These are phyloP conservation scores for Cheilosia vernalis DNA, from an alignment of 2,888 invertebrate species.

Conservation along the genomic window DNA sequence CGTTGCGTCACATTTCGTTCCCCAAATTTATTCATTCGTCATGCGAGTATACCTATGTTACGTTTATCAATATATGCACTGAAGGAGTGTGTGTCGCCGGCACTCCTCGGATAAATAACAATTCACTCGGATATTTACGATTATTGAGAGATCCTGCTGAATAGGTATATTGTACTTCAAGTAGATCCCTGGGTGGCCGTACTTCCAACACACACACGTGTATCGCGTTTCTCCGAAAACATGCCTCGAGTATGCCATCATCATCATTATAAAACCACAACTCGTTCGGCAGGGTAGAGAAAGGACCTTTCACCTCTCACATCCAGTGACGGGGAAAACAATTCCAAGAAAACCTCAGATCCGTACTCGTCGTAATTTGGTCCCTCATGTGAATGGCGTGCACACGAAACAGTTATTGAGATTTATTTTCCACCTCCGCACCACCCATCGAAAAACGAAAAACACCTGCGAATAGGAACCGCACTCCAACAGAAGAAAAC, in stretches of 20 bases:
- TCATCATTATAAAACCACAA: constrained; percentile 75
- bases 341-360: constrained; percentile 64
- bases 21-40: constrained; percentile 39
- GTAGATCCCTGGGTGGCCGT: constrained; percentile 70
- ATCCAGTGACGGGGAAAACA: constrained; percentile 48
- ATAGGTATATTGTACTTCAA: constrained; percentile 38
- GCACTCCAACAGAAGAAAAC: not conserved
- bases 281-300: constrained; percentile 59
- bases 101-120: constrained; percentile 64
- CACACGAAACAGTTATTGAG: constrained; percentile 70
- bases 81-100: constrained; percentile 17
- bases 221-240: constrained; percentile 9
- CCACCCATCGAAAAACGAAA: constrained; percentile 24
- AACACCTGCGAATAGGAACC: constrained; percentile 4
- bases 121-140: constrained; percentile 71
- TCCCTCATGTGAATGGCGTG: constrained; percentile 22
- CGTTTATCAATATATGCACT: constrained; percentile 31
- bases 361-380: constrained; percentile 38
- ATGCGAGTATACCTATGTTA: constrained; percentile 12
- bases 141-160: constrained; percentile 73
- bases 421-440: constrained; percentile 58
- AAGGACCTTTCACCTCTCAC: constrained; percentile 61
- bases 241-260: constrained; percentile 68
- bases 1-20: constrained; percentile 1
- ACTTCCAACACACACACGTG: constrained; percentile 40